phyloP scores from a whole-genome alignment of 2,888 invertebrate genomes.

The Nymphalis c-album region DNA sequence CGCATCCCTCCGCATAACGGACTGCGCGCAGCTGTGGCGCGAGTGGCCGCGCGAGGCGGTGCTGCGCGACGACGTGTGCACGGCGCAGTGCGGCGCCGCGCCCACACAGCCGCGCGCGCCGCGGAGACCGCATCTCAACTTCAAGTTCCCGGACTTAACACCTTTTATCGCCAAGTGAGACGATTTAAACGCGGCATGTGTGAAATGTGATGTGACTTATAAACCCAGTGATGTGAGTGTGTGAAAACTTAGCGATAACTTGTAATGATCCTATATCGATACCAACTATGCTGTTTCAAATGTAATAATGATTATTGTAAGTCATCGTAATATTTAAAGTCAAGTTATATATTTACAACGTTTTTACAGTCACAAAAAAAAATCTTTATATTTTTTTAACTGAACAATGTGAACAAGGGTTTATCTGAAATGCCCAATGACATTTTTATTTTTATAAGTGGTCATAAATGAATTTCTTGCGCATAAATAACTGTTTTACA shows the following conservation, averaged over 20 bases:
- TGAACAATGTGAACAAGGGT: neutral
- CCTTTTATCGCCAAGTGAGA: constrained; percentile 84
- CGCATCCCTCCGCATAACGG: constrained; percentile 92
- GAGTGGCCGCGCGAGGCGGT: constrained; percentile 93
- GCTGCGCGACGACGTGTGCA: constrained; percentile 92
- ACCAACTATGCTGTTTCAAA: neutral
- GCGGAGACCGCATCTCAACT: constrained; percentile 77
- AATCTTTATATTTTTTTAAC: neutral
- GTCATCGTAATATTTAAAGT: neutral
- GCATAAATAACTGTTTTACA: neutral
- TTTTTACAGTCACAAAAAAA: neutral
- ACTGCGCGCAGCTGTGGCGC: constrained; percentile 90
- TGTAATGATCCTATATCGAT: neutral
- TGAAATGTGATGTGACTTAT: constrained; percentile 2
- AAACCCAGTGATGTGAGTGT: constrained; percentile 9
- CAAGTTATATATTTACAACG: neutral
- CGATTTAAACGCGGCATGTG: neutral
- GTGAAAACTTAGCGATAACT: neutral
- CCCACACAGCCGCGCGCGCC: constrained; percentile 52
- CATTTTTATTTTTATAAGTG: constrained; percentile 4
- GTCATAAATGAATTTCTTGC: constrained; percentile 23
- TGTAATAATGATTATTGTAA: neutral
- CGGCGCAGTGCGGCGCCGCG: constrained; percentile 92
- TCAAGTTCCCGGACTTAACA: constrained; percentile 90
- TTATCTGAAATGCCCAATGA: constrained; percentile 3